Percentiles rank a stretch among this genome's conserved stretches.
Conservation (phyloP, 2,113 vertebrate species). For the Saimiri boliviensis region DNA sequence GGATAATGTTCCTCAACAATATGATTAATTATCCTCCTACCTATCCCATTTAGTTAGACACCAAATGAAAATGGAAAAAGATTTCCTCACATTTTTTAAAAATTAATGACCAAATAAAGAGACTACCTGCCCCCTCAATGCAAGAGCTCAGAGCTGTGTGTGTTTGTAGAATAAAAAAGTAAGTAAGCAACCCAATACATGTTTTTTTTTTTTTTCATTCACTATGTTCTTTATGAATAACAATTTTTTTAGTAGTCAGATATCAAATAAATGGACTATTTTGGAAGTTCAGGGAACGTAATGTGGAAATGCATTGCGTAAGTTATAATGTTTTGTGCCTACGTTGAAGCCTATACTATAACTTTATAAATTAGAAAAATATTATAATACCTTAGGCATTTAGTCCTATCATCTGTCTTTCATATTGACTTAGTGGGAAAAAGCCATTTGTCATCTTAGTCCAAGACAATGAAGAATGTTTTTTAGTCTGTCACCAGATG, state of each 20-base stretch:
- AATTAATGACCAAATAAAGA: not conserved
- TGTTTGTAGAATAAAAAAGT: conserved; percentile 19
- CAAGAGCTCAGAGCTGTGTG: not conserved
- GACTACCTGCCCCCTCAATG: not conserved
- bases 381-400: not conserved
- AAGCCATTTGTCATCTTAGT: not conserved
- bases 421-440: not conserved
- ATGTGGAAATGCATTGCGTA: not conserved
- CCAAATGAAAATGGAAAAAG: not conserved
- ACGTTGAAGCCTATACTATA: not conserved
- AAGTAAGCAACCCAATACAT: not conserved
- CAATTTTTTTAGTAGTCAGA: not conserved
- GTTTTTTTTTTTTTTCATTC: conserved; percentile 41
- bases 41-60: not conserved
- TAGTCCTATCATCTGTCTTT: not conserved
- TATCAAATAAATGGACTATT: not conserved
- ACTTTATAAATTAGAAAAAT: conserved; percentile 15
- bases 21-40: too few relatives aligned
- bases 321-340: not conserved
- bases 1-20: not conserved
- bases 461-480: not conserved
- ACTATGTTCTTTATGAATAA: conserved; percentile 8
- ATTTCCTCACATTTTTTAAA: not conserved
- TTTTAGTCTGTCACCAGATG: conserved; percentile 72
- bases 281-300: not conserved